Evolutionary conservation across 1,140 invertebrate genomes (phyloP).

Genomic region (Bursaphelenchus mucronatus): DNA sequence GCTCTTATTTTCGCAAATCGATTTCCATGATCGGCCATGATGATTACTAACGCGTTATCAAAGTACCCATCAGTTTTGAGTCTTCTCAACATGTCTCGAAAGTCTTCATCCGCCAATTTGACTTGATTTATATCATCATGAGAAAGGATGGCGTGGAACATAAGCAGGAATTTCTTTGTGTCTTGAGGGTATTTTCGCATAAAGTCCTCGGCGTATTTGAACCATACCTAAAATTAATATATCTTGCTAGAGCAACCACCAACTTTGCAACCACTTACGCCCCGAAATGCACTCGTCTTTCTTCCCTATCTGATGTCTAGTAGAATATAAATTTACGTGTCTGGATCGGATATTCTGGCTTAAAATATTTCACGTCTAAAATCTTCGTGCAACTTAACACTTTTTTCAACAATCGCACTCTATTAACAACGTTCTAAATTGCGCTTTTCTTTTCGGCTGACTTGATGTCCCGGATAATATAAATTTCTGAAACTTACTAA

Average conservation of each 20-base stretch:
- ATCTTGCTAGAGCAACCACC: not conserved
- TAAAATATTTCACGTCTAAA: too few species aligned
- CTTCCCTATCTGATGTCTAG: too few species aligned
- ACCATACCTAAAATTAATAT: slow-evolving; percentile 65
- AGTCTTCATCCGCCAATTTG: slow-evolving; percentile 70
- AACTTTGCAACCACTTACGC: too few species aligned
- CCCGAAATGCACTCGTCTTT: too few species aligned
- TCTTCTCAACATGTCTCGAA: slow-evolving; percentile 66
- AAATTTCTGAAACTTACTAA: too few species aligned
- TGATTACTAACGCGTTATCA: slow-evolving; percentile 72
- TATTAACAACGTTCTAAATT: too few species aligned
- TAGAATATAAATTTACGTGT: too few species aligned
- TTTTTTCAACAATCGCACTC: too few species aligned
- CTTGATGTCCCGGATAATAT: too few species aligned
- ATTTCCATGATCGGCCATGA: slow-evolving; percentile 48
- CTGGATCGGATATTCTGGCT: too few species aligned
- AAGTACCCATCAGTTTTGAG: slow-evolving; percentile 64
- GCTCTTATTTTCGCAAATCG: slow-evolving; percentile 72
- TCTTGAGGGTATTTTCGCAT: slow-evolving; percentile 67
- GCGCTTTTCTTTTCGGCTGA: too few species aligned
- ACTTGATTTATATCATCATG: slow-evolving; percentile 78
- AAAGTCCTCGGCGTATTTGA: slow-evolving; percentile 69
- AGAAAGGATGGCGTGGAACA: slow-evolving; percentile 81
- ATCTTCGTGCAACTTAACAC: too few species aligned
- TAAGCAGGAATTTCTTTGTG: slow-evolving; percentile 76